Conservation (phyloP, 2,113 vertebrate genomes). For the Trichomycterus rosablanca region DNA sequence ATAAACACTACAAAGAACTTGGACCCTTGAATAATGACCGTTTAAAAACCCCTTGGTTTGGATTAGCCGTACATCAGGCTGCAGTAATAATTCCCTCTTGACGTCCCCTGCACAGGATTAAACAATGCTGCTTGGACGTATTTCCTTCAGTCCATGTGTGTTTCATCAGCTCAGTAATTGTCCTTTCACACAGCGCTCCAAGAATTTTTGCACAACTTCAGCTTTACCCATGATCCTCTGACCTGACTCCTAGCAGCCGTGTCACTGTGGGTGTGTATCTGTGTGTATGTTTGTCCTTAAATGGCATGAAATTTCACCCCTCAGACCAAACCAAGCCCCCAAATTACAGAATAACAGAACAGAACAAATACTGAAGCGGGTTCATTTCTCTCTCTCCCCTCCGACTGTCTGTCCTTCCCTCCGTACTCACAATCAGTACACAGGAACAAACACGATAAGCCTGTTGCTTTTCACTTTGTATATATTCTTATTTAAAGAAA, state of each 20-base stretch:
- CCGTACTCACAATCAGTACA: slow-evolving; percentile 50
- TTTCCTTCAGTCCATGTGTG: slow-evolving; percentile 14
- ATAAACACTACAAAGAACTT: too few species aligned
- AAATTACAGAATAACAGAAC: slow-evolving; percentile 28
- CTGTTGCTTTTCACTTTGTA: too few species aligned
- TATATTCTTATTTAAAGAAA: too few species aligned
- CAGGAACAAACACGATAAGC: slow-evolving; percentile 61
- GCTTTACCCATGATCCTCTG: slow-evolving; percentile 12
- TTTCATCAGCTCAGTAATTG: slow-evolving; percentile 21
- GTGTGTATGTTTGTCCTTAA: slow-evolving; percentile 25
- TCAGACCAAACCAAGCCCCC: slow-evolving; percentile 17
- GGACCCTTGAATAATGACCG: too few species aligned
- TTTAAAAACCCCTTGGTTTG: too few species aligned
- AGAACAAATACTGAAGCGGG: slow-evolving; percentile 19
- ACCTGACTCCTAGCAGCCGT: neutral
- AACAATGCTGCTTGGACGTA: neutral
- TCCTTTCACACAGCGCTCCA: neutral
- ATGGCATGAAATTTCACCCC: slow-evolving; percentile 26
- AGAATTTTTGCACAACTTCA: slow-evolving; percentile 20
- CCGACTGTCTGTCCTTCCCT: slow-evolving; percentile 25
- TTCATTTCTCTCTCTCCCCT: neutral
- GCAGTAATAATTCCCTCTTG: too few species aligned
- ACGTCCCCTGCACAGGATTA: too few species aligned
- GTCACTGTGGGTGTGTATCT: slow-evolving; percentile 15
- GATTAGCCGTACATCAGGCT: too few species aligned